These are phyloP conservation scores for Pardalotus punctatus DNA, from an alignment of 2,113 vertebrate genomes.

Conservation along the genomic window DNA sequence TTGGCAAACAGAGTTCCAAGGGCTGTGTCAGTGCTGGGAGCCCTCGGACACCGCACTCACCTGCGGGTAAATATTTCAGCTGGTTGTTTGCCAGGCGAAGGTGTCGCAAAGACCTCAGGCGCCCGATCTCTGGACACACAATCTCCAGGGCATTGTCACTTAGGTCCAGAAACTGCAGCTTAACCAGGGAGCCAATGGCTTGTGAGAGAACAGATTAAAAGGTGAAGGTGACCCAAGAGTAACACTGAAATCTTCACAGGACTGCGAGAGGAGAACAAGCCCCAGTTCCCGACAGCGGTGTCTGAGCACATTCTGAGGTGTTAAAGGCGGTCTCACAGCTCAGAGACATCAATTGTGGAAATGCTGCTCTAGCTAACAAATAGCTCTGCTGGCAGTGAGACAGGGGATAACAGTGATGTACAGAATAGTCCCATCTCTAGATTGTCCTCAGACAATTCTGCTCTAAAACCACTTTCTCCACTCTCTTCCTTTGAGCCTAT, in stretches of 20 bases:
- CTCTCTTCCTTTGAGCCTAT: background rate
- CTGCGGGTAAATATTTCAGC: constrained; percentile 87
- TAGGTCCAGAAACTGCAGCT: constrained; percentile 92
- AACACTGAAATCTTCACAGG: background rate
- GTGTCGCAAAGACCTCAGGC: constrained; percentile 88
- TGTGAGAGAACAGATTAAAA: constrained; percentile 55
- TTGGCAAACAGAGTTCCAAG: background rate
- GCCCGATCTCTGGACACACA: constrained; percentile 92
- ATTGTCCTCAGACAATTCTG: background rate
- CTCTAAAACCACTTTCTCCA: background rate
- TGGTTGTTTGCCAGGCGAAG: constrained; percentile 93
- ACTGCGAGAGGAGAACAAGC: background rate
- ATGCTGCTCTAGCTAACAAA: background rate
- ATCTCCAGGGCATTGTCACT: constrained; percentile 93
- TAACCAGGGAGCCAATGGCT: constrained; percentile 91
- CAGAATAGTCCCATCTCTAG: background rate
- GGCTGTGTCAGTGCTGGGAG: background rate
- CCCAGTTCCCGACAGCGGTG: background rate
- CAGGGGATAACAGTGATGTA: background rate
- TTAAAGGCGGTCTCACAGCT: background rate
- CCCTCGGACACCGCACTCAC: constrained; percentile 50
- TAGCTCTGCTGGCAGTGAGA: background rate
- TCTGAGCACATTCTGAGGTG: background rate
- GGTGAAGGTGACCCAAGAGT: background rate
- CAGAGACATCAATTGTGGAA: background rate